Base-by-base conservation (phyloP, 2,888 invertebrate species). In the Ditula angustiorana region DNA sequence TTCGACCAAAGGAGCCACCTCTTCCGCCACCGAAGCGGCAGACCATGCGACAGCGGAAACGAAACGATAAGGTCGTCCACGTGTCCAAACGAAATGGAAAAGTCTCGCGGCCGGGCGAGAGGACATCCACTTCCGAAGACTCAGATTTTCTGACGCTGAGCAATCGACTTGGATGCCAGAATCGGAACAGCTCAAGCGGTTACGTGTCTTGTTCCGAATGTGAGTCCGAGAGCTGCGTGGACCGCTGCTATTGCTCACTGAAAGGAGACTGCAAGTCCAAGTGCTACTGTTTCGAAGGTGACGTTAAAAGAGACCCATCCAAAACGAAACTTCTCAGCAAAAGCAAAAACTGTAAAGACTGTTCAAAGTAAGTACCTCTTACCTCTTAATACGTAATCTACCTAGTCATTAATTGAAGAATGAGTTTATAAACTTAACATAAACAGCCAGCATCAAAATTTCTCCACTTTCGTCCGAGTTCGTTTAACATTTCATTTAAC, bases 191-290 rank as follows among this genome's bases (percentile, higher is more conserved):
- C 76, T 95, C 95, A 5, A 95, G 95, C 74, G 95, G 95, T 74
- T 97, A 97, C 79, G 97, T 97, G 0, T 97, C 97, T 2, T 98
- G 97, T 82, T 97, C 97, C 44, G 98, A 98, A 84, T 98, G 98
- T 80, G 97, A 97, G 78, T 97, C 97, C 1, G 97, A 97, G 74
- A 96, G 96, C 11, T 97, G 97, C 78, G 95, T 96, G 0, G 97
- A 97, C 80, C 95, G 97, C 74, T 98, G 98, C 77, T 98, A 98
- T 78, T 98, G 98, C 79, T 97, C 97, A 2, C 78, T 96, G 64
- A 95, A 95, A 21, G 93, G 92, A 2, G 94, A 93, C 66, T 92
- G 89, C 67, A 90, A 86, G 68, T 77, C 85, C 1, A 95, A 95
- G 80, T 95, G 96, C 71, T 95, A 95, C 77, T 95, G 95, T 71